These are phyloP conservation scores for Perca fluviatilis DNA, from an alignment of 2,113 vertebrate species.

Conservation along the genomic window DNA sequence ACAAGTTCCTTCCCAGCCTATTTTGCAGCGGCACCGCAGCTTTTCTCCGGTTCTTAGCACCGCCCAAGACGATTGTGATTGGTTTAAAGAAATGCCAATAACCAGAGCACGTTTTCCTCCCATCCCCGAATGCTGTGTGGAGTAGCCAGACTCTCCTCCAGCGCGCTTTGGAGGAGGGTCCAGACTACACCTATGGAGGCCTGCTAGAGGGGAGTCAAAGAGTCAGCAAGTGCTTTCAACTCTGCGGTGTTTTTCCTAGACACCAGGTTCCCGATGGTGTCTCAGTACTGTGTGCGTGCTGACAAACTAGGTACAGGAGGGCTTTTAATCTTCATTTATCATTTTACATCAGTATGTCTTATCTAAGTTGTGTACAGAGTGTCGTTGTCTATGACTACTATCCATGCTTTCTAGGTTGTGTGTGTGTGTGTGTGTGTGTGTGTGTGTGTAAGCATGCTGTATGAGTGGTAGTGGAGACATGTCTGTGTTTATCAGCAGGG, in stretches of 20 bases:
- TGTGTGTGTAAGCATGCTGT: not conserved
- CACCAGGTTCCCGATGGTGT: not conserved
- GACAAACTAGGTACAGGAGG: not conserved
- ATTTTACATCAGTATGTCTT: constrained; percentile 2
- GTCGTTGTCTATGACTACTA: constrained; percentile 12
- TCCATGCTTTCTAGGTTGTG: not conserved
- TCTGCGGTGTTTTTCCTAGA: not conserved
- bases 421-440: not conserved
- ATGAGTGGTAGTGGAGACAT: constrained; percentile 21
- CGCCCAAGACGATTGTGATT: too few species aligned
- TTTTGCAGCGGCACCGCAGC: too few species aligned
- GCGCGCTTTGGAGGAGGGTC: too few species aligned
- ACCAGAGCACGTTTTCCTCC: too few species aligned
- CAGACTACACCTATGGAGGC: not conserved
- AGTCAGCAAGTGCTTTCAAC: not conserved
- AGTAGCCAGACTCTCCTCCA: too few species aligned
- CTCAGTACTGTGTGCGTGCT: constrained; percentile 8
- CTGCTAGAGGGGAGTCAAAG: not conserved
- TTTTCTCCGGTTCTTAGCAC: too few species aligned
- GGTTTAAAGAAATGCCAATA: too few species aligned
- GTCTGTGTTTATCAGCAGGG: constrained; percentile 41
- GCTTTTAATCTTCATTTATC: constrained; percentile 13
- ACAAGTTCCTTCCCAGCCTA: too few species aligned
- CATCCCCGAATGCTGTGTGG: too few species aligned
- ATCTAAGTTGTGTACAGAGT: constrained; percentile 28